Conservation (phyloP, 2,797 vertebrate genomes). For the Setipinna tenuifilis region DNA sequence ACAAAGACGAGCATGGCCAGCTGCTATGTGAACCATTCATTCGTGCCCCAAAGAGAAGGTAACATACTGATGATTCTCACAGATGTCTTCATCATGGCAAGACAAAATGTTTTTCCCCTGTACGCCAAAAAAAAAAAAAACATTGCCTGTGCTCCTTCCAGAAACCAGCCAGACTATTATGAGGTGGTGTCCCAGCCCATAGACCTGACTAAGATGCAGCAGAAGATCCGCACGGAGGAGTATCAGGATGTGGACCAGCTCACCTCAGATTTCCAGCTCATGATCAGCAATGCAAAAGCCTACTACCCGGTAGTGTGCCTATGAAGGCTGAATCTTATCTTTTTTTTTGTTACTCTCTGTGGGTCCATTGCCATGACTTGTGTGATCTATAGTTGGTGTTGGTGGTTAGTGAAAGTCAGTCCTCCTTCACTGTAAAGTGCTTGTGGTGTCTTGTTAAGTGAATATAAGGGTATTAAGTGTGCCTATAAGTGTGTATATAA, state of each 20-base stretch:
- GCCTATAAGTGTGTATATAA: no score
- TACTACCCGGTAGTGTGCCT: slow-evolving; percentile 88
- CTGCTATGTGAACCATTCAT: slow-evolving; percentile 94
- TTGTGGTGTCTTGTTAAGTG: no score
- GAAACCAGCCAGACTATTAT: slow-evolving; percentile 98
- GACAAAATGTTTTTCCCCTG: not conserved
- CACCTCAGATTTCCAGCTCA: slow-evolving; percentile 92
- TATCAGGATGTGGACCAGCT: slow-evolving; percentile 92
- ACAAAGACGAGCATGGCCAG: slow-evolving; percentile 94
- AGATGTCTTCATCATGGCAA: not conserved
- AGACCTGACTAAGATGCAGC: slow-evolving; percentile 97
- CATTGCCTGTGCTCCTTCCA: slow-evolving; percentile 59
- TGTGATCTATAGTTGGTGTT: not conserved
- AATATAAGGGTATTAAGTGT: no score
- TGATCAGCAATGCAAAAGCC: slow-evolving; percentile 95
- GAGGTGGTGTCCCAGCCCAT: slow-evolving; percentile 96
- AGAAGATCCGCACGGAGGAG: slow-evolving; percentile 96
- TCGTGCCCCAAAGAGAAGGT: slow-evolving; percentile 95
- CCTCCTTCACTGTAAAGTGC: no score
- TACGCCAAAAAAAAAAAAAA: not conserved
- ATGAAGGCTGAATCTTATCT: not conserved
- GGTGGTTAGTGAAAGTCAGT: no score
- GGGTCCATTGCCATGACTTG: not conserved
- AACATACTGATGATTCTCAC: not conserved
- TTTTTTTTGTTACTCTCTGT: not conserved